Base-by-base conservation (phyloP, 2,113 vertebrate species). In the Macaca mulatta region DNA sequence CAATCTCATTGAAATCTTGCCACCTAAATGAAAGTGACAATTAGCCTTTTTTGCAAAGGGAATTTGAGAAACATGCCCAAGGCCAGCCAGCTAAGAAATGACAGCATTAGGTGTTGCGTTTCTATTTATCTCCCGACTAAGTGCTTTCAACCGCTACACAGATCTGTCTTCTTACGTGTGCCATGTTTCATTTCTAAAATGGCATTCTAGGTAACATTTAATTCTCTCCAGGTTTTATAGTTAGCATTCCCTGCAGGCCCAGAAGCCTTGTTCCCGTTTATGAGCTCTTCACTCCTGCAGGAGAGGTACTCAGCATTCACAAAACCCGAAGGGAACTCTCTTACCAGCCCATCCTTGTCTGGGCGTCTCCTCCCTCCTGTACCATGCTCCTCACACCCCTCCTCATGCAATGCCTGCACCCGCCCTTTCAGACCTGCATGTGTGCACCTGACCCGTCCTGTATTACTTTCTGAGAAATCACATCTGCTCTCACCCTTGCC, bases 331-430 rank as follows among this genome's bases (percentile, higher is more conserved):
- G 20, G 35, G 8, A 30, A 48, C 38, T 61, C 55, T 95, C 20
- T 70, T 40, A 38, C 12, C 61, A 43, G 8, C 12, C 30, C 25
- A 12, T 11, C 40, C 4, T 61, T 27, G 38, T 17, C 18, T 0
- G 1, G 40, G 35, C 14, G 20, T 8, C 20, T 64, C 32, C 38
- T 82, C 11, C 2, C 0, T 25, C n/a, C 25, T 70, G 16, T 5
- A 43, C n/a, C 40, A 55, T 0, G 2, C 6, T 50, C 25, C 38
- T 52, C 6, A 0, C 1, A 1, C n/a, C 16, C 27, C 8, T 78
- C 10, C 32, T 70, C 18, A 12, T 22, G 25, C 7, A 12, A 77
- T 3, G 4, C 38, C 50, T 91, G 43, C 14, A 90, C 32, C 6
- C 14, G 38, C 48, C 4, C 27, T 20, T 93, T 70, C 48, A 88